Percentiles rank a stretch among this genome's conserved stretches.
Conservation (phyloP, 2,888 invertebrate species). For the Endotricha flammealis region DNA sequence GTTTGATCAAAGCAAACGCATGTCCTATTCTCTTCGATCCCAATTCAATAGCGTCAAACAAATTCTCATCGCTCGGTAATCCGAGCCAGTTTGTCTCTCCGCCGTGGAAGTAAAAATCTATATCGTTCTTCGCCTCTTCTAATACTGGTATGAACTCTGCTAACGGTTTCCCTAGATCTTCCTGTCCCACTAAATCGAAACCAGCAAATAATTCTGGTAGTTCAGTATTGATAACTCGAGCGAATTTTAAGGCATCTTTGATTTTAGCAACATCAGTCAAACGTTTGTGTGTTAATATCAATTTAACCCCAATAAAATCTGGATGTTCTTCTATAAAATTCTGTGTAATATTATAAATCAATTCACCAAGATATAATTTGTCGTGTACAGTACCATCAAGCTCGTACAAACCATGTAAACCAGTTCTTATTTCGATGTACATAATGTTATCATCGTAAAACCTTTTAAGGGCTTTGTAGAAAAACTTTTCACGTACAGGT, state of each 20-base stretch:
- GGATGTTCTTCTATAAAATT: conserved; percentile 79
- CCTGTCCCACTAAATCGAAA: conserved; percentile 90
- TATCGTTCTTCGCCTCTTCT: conserved; percentile 59
- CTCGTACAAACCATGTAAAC: conserved; percentile 80
- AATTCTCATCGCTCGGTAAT: conserved; percentile 81
- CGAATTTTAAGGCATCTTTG: conserved; percentile 49
- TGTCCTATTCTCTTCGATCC: conserved; percentile 88
- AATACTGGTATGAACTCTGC: conserved; percentile 78
- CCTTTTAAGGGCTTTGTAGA: conserved; percentile 79
- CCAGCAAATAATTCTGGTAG: conserved; percentile 85
- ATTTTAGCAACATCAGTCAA: conserved; percentile 46
- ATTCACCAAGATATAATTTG: conserved; percentile 66
- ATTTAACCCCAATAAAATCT: conserved; percentile 81
- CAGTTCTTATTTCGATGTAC: conserved; percentile 82
- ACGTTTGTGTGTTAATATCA: conserved; percentile 76
- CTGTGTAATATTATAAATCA: conserved; percentile 76
- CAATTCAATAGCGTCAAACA: conserved; percentile 86
- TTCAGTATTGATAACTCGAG: conserved; percentile 50
- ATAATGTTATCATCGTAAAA: conserved; percentile 83
- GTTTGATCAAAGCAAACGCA: conserved; percentile 85
- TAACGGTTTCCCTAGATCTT: conserved; percentile 83
- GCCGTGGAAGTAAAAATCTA: conserved; percentile 86
- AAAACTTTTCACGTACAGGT: conserved; percentile 81
- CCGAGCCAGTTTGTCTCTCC: conserved; percentile 89
- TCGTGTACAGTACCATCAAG: conserved; percentile 77